Base-by-base conservation (phyloP, 2,888 invertebrate genomes). In the Himalopsyche tibetana region DNA sequence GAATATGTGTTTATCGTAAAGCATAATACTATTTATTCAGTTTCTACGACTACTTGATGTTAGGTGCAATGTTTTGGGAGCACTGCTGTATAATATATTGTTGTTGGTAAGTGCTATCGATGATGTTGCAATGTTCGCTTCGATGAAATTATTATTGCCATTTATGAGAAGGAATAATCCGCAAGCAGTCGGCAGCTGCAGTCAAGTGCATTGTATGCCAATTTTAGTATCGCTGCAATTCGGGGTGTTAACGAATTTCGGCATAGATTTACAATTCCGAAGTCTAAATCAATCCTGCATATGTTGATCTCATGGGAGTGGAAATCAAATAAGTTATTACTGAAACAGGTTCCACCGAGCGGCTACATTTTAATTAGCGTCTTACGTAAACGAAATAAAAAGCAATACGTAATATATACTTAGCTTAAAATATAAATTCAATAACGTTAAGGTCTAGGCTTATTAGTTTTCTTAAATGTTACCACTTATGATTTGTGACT, bases 111-210 rank as follows among this genome's bases (percentile, higher is more conserved):
- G 11, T 19, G 63, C 63, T 19, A 63, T 63, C n/a, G 63, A 19
- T 19, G 63, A 63, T 63, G 63, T 63, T 63, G 63, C 19, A 63
- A 63, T 63, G 63, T 63, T n/a, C 63, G 63, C 63, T 5, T 19
- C 63, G 63, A 63, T 63, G 63, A 63, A 63, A 63, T 63, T 63
- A 63, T 63, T 63, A 63, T 63, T 63, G 63, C 63, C 11, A 63
- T 63, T 19, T 19, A 63, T 19, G 63, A 63, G 63, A 63, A 19
- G 63, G 19, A 63, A 63, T 63, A 63, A 63, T n/a, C 19, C 63
- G 19, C 63, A 28, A 63, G 19, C 19, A 28, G 63, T 28, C 63
- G 8, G 63, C 63, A 63, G 19, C 28, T n/a, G 19, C 63, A 63
- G 19, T 19, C 63, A 8, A 63, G 19, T 63, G 63, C 28, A 63